Percentiles rank a stretch among this genome's conserved stretches.
Conservation (phyloP, 2,888 invertebrate species). For the Limnephilus lunatus region DNA sequence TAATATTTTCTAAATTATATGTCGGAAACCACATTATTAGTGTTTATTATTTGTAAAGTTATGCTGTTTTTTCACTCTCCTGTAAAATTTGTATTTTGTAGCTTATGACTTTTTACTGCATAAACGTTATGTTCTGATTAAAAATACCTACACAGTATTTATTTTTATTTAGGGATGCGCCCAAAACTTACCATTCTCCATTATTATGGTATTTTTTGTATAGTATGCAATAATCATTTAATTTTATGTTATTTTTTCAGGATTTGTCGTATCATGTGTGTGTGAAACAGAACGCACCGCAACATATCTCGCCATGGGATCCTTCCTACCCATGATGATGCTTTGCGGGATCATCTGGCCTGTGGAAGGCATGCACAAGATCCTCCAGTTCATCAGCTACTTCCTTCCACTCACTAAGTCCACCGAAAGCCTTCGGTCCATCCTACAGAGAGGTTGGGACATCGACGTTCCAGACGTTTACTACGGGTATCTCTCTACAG, state of each 20-base stretch:
- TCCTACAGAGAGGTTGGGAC: constrained; percentile 90
- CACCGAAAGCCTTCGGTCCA: constrained; percentile 91
- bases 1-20: too few species aligned
- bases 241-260: constrained; percentile 72
- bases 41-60: too few species aligned
- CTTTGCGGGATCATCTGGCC: constrained; percentile 97
- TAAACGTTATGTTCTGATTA: too few species aligned
- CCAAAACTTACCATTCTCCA: too few species aligned
- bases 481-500: constrained; percentile 87
- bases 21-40: too few species aligned
- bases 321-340: constrained; percentile 91
- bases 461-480: constrained; percentile 85
- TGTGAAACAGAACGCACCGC: constrained; percentile 91
- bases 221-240: not conserved
- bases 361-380: constrained; percentile 91
- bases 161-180: too few species aligned
- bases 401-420: constrained; percentile 91
- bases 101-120: too few species aligned
- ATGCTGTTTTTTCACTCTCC: too few species aligned
- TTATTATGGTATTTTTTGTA: too few species aligned
- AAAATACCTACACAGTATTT: too few species aligned
- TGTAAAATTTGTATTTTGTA: too few species aligned
- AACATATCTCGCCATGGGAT: constrained; percentile 90
- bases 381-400: constrained; percentile 84
- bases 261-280: constrained; percentile 88